Conservation (phyloP, 2,113 vertebrate species). For the Neolamprologus falcicula region DNA sequence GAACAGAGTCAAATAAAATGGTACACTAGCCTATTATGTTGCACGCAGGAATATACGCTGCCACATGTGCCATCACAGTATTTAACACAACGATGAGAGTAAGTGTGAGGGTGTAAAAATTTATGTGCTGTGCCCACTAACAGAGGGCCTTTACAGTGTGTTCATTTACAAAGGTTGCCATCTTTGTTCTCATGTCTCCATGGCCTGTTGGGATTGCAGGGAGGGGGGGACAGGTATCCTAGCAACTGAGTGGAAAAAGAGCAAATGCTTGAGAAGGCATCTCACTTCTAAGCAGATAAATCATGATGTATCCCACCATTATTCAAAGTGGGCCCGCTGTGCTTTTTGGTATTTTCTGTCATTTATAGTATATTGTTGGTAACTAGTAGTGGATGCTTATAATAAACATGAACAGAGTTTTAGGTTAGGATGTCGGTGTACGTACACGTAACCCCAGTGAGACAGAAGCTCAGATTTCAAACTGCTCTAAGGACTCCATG, state of each 20-base stretch:
- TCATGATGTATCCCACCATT: not conserved
- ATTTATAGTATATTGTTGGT: not conserved
- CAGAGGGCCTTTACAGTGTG: slow-evolving; percentile 56
- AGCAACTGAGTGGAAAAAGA: slow-evolving; percentile 66
- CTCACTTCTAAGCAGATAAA: not conserved
- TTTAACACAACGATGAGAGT: not conserved
- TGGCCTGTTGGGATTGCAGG: slow-evolving; percentile 58
- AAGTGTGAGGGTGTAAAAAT: not conserved
- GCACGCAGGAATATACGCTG: not conserved
- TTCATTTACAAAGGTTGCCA: slow-evolving; percentile 53
- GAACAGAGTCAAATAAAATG: not conserved
- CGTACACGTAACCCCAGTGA: not conserved
- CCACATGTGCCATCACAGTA: not conserved
- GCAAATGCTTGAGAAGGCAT: slow-evolving; percentile 19
- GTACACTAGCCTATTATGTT: not conserved
- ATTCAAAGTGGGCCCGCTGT: not conserved
- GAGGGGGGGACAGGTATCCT: slow-evolving; percentile 65
- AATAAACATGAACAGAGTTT: not conserved
- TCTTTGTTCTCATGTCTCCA: slow-evolving; percentile 66
- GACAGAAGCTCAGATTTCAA: not conserved
- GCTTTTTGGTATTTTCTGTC: not conserved
- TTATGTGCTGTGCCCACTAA: slow-evolving; percentile 10
- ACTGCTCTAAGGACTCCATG: not conserved
- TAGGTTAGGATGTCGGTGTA: not conserved
- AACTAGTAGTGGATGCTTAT: not conserved